These are phyloP conservation scores for Muscidifurax raptorellus DNA, from an alignment of 1,140 invertebrate species.

Conservation along the genomic window DNA sequence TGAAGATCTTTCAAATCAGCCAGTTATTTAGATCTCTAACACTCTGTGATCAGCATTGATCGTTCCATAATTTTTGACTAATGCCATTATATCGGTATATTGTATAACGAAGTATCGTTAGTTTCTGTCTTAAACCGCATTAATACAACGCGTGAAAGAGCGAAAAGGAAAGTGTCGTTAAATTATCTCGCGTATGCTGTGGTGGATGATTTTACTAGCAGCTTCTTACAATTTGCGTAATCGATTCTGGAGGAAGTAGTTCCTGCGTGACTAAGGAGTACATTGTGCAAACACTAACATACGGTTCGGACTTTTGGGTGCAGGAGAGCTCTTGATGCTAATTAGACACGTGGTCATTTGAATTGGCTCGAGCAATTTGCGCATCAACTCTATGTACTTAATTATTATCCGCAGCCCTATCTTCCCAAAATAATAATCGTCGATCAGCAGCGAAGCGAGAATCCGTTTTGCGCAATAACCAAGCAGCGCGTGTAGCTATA, in stretches of 20 bases:
- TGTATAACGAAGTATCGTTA: neutral
- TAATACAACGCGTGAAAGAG: neutral
- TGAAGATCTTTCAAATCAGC: no score
- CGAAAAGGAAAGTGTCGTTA: neutral
- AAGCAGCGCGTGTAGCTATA: no score
- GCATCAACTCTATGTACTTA: no score
- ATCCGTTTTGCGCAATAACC: neutral
- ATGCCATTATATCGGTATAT: neutral
- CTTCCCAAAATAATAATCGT: no score
- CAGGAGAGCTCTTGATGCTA: neutral
- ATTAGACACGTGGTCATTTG: neutral
- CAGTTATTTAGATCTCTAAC: no score
- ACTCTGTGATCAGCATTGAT: conserved; percentile 6
- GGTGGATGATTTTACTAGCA: neutral
- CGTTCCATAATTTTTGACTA: conserved; percentile 13
- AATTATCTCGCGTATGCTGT: neutral
- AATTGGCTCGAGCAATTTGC: neutral
- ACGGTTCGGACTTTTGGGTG: neutral
- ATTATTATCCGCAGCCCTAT: no score
- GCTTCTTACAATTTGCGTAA: neutral
- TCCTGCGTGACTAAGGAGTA: conserved; percentile 24
- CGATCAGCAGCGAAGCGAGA: neutral
- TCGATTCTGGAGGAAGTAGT: neutral
- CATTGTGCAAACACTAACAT: conserved; percentile 18
- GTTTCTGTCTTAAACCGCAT: conserved; percentile 1